phyloP scores from a whole-genome alignment of 2,113 vertebrate genomes.

The Mixornis gularis region DNA sequence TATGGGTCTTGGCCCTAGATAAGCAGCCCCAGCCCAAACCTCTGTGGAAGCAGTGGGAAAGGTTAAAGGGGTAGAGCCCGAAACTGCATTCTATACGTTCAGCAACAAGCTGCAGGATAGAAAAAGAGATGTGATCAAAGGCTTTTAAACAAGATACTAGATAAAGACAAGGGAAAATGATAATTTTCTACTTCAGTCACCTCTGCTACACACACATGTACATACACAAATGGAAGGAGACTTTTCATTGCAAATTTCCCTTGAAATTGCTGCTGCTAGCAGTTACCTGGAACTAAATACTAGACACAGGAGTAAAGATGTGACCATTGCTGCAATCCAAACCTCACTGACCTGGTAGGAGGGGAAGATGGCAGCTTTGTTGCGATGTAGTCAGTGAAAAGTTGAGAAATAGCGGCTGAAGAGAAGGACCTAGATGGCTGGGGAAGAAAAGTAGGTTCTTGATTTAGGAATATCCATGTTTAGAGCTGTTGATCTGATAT shows the following conservation, averaged over 20 bases:
- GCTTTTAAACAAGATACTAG: not conserved
- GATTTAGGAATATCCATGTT: not conserved
- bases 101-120: not conserved
- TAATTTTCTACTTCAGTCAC: not conserved
- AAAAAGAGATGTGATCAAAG: not conserved
- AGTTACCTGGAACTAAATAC: not conserved
- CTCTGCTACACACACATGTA: not conserved
- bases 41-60: not conserved
- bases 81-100: not conserved
- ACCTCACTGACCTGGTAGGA: not conserved
- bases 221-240: not conserved
- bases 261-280: not conserved
- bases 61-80: not conserved
- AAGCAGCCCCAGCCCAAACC: not conserved
- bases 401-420: not conserved
- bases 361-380: not conserved
- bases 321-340: not conserved
- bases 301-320: not conserved
- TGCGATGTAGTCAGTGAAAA: not conserved
- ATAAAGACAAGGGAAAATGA: not conserved
- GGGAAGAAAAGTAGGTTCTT: not conserved
- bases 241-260: not conserved
- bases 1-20: not conserved
- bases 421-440: not conserved
- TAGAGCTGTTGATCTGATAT: not conserved